phyloP scores from a whole-genome alignment of 2,113 vertebrate genomes.

The Maccullochella peelii region DNA sequence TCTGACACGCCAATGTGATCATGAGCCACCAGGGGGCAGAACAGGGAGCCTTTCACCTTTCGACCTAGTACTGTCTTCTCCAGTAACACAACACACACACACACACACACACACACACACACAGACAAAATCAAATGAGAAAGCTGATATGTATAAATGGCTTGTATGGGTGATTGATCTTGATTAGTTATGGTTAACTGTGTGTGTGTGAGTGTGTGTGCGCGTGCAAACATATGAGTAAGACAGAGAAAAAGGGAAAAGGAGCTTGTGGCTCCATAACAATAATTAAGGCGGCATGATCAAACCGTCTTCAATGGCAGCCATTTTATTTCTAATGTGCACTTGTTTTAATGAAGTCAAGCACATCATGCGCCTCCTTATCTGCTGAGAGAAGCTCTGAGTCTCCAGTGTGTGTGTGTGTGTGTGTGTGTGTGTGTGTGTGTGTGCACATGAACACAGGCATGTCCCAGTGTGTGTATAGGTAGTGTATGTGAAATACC shows the following conservation, averaged over 20 bases:
- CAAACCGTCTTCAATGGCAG: constrained; percentile 34
- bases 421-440: constrained; percentile 1
- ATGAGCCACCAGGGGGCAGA: constrained; percentile 74
- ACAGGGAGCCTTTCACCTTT: constrained; percentile 2
- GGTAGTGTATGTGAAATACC: constrained; percentile 70
- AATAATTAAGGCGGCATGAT: constrained; percentile 55
- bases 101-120: constrained; percentile 23
- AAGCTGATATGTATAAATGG: constrained; percentile 63
- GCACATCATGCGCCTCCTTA: constrained; percentile 40
- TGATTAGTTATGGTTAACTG: constrained; percentile 46
- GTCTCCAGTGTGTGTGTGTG: not conserved
- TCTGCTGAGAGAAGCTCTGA: constrained; percentile 15
- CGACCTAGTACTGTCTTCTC: not conserved
- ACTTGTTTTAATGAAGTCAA: constrained; percentile 62
- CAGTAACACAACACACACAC: not conserved
- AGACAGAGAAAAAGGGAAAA: constrained; percentile 26
- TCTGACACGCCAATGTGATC: not conserved
- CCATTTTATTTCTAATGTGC: constrained; percentile 32
- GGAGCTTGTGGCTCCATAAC: constrained; percentile 42
- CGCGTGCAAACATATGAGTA: not conserved
- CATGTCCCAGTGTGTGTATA: constrained; percentile 17
- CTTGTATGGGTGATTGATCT: constrained; percentile 58
- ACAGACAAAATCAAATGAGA: constrained; percentile 46
- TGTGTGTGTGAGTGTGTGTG: constrained; percentile 35
- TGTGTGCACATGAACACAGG: not conserved